phyloP scores from a whole-genome alignment of 2,888 invertebrate species.

The Ophion ellenae region DNA sequence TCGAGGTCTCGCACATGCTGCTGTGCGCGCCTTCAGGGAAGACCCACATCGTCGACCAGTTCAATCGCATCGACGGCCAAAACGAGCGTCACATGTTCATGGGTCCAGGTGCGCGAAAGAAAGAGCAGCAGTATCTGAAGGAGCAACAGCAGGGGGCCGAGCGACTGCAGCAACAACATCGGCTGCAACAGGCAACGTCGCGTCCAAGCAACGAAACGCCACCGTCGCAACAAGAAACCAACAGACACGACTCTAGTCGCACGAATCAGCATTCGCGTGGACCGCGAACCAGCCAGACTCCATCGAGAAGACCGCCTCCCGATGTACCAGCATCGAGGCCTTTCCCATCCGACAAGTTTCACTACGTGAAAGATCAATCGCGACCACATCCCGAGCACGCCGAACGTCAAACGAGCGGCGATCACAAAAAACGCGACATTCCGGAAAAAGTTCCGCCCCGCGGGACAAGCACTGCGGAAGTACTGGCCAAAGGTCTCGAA shows the following conservation, averaged over 20 bases:
- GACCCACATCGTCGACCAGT: conserved; percentile 63
- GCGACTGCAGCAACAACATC: neutral
- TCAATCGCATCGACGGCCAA: conserved; percentile 66
- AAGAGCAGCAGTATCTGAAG: conserved; percentile 60
- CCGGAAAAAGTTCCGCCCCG: neutral
- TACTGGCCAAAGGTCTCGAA: neutral
- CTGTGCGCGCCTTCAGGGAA: neutral
- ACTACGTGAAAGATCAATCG: neutral
- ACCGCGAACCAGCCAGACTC: neutral
- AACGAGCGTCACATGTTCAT: conserved; percentile 66
- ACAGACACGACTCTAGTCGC: neutral
- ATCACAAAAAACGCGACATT: neutral
- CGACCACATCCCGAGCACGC: neutral
- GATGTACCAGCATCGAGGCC: neutral
- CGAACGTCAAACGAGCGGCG: neutral
- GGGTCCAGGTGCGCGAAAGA: conserved; percentile 70
- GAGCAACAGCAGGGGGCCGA: neutral
- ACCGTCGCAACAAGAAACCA: neutral
- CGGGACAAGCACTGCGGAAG: neutral
- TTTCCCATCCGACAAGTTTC: neutral
- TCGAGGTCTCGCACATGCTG: neutral
- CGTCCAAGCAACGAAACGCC: neutral
- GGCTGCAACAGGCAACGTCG: neutral
- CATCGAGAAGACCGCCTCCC: neutral
- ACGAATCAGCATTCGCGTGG: neutral